Conservation (phyloP, 2,888 invertebrate species). For the Scaptomyza parva region DNA sequence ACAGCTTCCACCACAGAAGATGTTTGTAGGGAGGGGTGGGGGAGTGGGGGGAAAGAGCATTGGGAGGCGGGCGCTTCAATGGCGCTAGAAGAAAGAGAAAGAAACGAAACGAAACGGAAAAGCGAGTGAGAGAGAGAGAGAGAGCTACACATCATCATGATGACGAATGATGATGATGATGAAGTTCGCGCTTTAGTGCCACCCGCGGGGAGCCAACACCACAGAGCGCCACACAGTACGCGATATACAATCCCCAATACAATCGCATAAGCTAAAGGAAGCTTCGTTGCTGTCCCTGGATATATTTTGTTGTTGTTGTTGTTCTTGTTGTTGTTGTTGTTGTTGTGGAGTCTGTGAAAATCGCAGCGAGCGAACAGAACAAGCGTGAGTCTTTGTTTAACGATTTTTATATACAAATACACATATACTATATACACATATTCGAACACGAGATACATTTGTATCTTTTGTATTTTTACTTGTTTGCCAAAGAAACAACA, state of each 20-base stretch:
- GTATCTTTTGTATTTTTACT: conserved; percentile 82
- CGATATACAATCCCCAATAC: neutral
- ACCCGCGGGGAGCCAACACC: conserved; percentile 47
- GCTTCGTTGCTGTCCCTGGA: conserved; percentile 9
- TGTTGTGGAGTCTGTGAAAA: conserved; percentile 69
- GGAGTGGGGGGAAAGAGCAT: neutral
- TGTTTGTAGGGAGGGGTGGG: conserved; percentile 16
- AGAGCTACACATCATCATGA: conserved; percentile 72
- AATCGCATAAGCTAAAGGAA: neutral
- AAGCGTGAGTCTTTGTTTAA: conserved; percentile 79
- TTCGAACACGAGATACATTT: conserved; percentile 82
- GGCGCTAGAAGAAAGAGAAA: conserved; percentile 52
- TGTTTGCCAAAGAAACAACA: conserved; percentile 66
- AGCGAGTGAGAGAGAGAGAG: conserved; percentile 65
- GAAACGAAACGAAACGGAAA: conserved; percentile 40
- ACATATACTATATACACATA: neutral
- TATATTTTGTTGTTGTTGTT: neutral
- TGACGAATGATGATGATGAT: conserved; percentile 53
- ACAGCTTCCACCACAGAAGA: conserved; percentile 53
- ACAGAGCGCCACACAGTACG: conserved; percentile 5
- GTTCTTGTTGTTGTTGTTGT: neutral
- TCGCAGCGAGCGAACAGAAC: conserved; percentile 56
- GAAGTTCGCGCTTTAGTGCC: conserved; percentile 32
- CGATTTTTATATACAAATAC: conserved; percentile 71
- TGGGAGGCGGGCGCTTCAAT: conserved; percentile 58